Evolutionary conservation across 2,113 vertebrate genomes (phyloP).

Genomic region (Macrotis lagotis): DNA sequence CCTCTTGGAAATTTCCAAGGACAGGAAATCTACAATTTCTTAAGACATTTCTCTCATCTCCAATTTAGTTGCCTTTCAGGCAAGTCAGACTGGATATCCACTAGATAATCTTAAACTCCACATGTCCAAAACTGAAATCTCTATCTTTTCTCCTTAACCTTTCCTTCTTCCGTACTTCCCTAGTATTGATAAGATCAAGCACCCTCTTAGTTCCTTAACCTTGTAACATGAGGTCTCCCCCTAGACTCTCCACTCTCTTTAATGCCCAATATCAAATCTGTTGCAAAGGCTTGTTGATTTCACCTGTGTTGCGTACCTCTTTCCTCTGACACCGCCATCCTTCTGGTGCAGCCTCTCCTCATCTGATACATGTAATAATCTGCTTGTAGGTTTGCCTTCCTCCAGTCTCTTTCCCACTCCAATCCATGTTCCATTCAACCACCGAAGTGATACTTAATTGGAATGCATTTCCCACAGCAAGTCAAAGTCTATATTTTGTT

Average conservation of each 20-base stretch:
- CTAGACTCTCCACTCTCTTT: not conserved
- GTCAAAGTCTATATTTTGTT: not conserved
- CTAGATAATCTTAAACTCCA: not conserved
- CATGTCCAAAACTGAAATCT: not conserved
- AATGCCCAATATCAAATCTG: not conserved
- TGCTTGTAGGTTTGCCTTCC: not conserved
- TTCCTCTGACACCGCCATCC: not conserved
- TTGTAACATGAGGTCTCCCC: not conserved
- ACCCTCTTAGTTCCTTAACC: not conserved
- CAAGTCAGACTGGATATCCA: not conserved
- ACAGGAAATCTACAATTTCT: not conserved
- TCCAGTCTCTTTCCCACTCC: not conserved
- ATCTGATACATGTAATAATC: not conserved
- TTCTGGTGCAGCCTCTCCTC: not conserved
- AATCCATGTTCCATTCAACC: not conserved
- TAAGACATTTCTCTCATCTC: not conserved
- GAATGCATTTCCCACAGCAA: not conserved
- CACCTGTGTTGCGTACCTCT: not conserved
- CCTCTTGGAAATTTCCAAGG: not conserved
- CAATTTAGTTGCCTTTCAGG: not conserved
- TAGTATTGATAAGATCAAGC: not conserved
- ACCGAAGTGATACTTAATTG: not conserved
- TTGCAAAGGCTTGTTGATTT: too few species aligned
- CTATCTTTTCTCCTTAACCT: not conserved
- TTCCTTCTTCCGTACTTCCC: not conserved